Evolutionary conservation across 2,113 vertebrate species (phyloP).

Genomic region (Anolis sagrei): DNA sequence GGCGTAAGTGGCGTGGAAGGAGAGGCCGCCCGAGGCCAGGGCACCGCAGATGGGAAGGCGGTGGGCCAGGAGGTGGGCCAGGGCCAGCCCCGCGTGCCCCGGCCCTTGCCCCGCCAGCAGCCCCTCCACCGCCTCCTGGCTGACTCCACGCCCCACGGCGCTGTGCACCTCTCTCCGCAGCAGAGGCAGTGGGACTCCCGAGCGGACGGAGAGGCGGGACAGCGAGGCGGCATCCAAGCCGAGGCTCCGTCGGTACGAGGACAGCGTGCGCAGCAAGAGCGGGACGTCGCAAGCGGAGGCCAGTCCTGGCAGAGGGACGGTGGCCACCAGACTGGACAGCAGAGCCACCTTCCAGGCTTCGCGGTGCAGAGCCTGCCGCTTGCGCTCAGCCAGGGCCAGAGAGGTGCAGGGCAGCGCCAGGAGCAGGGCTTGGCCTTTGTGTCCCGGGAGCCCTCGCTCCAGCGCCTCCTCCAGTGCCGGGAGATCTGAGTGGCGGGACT

Average conservation of each 20-base stretch:
- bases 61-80: conserved; percentile 58
- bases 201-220: background rate
- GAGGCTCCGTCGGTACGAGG: conserved; percentile 60
- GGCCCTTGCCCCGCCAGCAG: conserved; percentile 61
- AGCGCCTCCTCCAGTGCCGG: conserved; percentile 26
- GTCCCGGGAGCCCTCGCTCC: conserved; percentile 31
- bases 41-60: conserved; percentile 59
- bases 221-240: conserved; percentile 64
- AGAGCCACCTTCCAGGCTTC: conserved; percentile 51
- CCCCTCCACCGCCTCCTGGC: background rate
- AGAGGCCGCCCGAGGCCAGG: conserved; percentile 27
- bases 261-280: conserved; percentile 58
- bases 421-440: conserved; percentile 41
- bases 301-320: conserved; percentile 9
- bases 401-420: conserved; percentile 53
- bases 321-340: conserved; percentile 50
- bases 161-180: conserved; percentile 52
- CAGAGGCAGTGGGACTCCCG: conserved; percentile 52
- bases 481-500: conserved; percentile 39
- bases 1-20: conserved; percentile 47
- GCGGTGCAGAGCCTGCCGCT: conserved; percentile 61
- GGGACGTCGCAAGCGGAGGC: conserved; percentile 44
- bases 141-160: conserved; percentile 38
- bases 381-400: conserved; percentile 35
- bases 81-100: conserved; percentile 8